Evolutionary conservation across 2,113 vertebrate species (phyloP).

Genomic region (Colius striatus): DNA sequence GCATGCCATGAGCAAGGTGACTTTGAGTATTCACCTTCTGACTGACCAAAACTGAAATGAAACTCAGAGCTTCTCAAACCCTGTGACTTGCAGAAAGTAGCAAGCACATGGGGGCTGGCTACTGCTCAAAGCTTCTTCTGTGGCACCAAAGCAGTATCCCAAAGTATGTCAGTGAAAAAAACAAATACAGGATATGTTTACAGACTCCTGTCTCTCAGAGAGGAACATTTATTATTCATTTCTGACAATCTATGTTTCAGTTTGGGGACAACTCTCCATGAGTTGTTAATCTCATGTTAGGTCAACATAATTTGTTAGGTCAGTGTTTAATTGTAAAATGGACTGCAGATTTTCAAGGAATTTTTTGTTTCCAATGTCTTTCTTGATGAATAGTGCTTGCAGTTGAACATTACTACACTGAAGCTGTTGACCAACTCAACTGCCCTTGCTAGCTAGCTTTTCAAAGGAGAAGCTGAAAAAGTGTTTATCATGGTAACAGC

Average conservation of each 20-base stretch:
- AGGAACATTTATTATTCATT: not conserved
- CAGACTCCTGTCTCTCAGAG: not conserved
- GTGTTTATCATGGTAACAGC: not conserved
- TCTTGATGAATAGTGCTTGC: not conserved
- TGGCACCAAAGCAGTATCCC: not conserved
- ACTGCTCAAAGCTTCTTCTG: not conserved
- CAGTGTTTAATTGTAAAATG: not conserved
- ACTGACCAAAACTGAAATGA: not conserved
- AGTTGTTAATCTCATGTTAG: not conserved
- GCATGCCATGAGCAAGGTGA: not conserved
- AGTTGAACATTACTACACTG: not conserved
- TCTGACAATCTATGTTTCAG: not conserved
- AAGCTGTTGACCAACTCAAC: not conserved
- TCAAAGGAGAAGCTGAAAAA: not conserved
- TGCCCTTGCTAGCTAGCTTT: not conserved
- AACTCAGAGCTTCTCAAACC: not conserved
- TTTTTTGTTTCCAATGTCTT: not conserved
- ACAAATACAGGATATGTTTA: not conserved
- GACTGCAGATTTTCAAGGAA: not conserved
- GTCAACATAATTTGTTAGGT: not conserved
- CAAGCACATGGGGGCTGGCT: not conserved
- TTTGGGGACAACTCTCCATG: not conserved
- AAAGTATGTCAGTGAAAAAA: not conserved
- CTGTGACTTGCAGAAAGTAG: not conserved
- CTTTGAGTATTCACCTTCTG: not conserved